Evolutionary conservation across 1,140 invertebrate species (phyloP), one percentile per base, ranked within the genome.

Genomic region (Trachelipus rathkii): DNA sequence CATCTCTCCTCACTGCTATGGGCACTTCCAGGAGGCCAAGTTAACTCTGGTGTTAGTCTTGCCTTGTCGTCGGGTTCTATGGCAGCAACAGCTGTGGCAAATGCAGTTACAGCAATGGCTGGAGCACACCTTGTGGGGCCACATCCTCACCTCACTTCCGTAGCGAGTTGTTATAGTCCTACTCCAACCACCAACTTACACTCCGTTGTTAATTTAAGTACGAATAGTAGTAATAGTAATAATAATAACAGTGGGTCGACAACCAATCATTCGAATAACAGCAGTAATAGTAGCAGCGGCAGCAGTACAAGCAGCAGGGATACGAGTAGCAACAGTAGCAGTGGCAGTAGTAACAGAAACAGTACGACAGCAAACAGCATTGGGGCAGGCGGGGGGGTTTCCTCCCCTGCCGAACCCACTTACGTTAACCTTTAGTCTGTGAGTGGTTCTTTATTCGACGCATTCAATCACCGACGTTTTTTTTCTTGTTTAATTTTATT

Each of bases 401-500:
- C 79, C 72, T 78, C 77, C n/a, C 79, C 79, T 74, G 76, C 79
- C 69, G 79, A 81, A 77, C 79, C 79, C n/a, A 81, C 79, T 72
- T 81, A 81, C 78, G 79, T 81, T 78, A 81, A 81, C 77, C n/a
- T 81, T 76, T 81, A 81, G 79, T 78, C 79, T 78, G 79, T 81
- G 79, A 81, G 79, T 81, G n/a, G 13, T 13, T n/a, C 19, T 13
- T 33, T 24, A 43, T 73, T 46, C 72, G 21, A 66, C n/a, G 19
- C 68, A 60, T 33, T 44, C 68, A 44, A 68, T 60, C 68, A 71
- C 23, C 69, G 43, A 71, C 69, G 50, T 60, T 60, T 60, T 60
- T 73, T 19, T 21, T 73, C 0, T 73, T 10, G n/a, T 60, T 53
- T 73, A n/a, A n/a, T n/a, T n/a, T n/a, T n/a, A n/a, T 43, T 21